Evolutionary conservation across 92 coral and sea anemone genomes (phyloP), one percentile per base, ranked within the genome.

Genomic region (Pocillopora grandis): DNA sequence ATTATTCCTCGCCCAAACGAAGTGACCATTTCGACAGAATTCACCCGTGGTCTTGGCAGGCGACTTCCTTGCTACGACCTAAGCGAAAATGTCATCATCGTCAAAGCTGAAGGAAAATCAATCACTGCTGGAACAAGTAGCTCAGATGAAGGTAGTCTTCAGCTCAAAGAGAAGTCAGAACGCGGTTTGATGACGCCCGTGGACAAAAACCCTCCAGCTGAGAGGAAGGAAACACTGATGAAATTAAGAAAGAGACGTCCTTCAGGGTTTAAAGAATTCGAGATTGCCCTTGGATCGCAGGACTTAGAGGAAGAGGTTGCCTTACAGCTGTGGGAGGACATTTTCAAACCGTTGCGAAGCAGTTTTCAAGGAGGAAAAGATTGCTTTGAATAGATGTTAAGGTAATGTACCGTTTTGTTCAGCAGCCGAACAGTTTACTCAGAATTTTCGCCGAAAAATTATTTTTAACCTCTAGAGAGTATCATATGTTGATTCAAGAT

Each of bases 301-400:
- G 74, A 27, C 15, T 14, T 70, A 1, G 74, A 69, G 1, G 74
- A 69, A 12, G 49, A 23, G 19, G 14, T 12, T n/a, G 10, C 31
- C 42, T 66, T 66, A 14, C 52, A 67, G 48, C 33, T 67, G 74
- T 70, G 74, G 74, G 74, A 70, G 49, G 74, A 70, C 2, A 70
- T 33, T 70, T 70, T 70, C 74, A 70, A 70, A 70, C 74, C 52
- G 4, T 42, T 42, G 52, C 52, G 8, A 42, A 42, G 52, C 52
- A 42, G 52, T 42, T 42, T 42, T 7, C 5, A 3, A 42, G 52
- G 52, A 42, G 52, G 52, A 42, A 42, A 42, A 42, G 8, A 42
- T 42, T 42, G 52, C 8, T 42, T 42, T 42, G 52, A 7, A 3
- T 7, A 42, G 52, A 42, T 42, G 52, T 42, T 7, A 27, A 7